Evolutionary conservation across 2,113 vertebrate genomes (phyloP), one percentile per base, ranked within the genome.

Genomic region (Archilochus colubris): DNA sequence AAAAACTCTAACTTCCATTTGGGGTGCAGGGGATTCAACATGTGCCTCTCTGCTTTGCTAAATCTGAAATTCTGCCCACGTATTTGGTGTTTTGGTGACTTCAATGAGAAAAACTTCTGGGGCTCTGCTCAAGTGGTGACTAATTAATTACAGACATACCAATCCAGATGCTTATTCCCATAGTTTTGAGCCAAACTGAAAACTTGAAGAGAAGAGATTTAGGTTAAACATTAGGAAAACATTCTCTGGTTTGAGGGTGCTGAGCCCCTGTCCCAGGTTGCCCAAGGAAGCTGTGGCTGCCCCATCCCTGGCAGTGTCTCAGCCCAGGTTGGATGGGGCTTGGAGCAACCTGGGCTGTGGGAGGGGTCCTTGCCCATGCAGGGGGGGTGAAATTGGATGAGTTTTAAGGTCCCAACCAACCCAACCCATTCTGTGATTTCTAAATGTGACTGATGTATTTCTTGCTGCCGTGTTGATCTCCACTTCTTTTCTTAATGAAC

Each of bases 1-100:
- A 48, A 61, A 76, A 33, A 53, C 10, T 33, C 81, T 70, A 38
- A 70, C 58, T 94, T 64, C 33, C 78, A 61, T 75, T 53, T 72
- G 53, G 72, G 84, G 28, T 21, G 21, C 27, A 50, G 36, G 25
- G 74, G 51, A 43, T 84, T 87, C 54, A 81, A 36, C 20, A 58
- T 23, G n/a, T 21, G 11, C 27, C 14, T 69, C 55, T 40, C 19
- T 77, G 59, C 76, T 88, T 54, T 83, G 51, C 50, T 53, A 25
- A 31, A 38, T 43, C 53, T 63, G 69, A 63, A 59, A 61, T 64
- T 30, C 25, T 4, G 27, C 63, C 25, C 57, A n/a, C 0, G 0
- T 44, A 66, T 30, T 62, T 0, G 0, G 14, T 27, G 31, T 38
- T 86, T 53, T 81, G 61, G 21, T 84, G 89, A 89, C 70, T 89